Percentiles rank a stretch among this genome's conserved stretches.
Evolutionary conservation across 2,797 vertebrate species (phyloP).

Genomic region (Gallinago stenura): DNA sequence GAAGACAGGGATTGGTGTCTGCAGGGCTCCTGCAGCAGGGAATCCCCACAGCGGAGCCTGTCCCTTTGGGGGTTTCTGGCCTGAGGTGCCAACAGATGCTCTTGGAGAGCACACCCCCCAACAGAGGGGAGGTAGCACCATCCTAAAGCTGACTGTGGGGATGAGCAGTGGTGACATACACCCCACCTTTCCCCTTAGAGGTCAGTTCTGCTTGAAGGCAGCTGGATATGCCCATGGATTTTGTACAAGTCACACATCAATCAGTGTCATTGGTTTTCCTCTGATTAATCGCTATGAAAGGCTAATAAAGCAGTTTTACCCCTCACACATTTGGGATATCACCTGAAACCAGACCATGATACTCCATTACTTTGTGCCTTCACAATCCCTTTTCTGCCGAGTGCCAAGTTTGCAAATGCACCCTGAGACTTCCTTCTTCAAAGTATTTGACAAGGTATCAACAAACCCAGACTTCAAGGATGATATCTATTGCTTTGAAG

Average conservation of each 20-base stretch:
- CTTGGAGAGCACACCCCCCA: neutral
- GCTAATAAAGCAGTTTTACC: neutral
- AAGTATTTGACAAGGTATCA: slow-evolving; percentile 39
- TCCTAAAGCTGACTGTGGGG: neutral
- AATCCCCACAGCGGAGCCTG: neutral
- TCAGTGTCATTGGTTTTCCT: neutral
- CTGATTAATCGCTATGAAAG: neutral
- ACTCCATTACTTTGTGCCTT: neutral
- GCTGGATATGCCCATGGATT: neutral
- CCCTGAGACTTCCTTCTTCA: neutral
- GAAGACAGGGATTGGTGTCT: neutral
- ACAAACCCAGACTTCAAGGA: slow-evolving; percentile 20
- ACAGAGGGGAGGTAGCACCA: neutral
- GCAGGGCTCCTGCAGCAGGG: neutral
- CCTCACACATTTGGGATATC: neutral
- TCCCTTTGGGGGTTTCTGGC: neutral
- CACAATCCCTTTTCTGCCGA: neutral
- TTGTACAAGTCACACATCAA: neutral
- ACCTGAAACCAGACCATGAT: neutral
- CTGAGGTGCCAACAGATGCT: neutral
- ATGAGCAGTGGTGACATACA: neutral
- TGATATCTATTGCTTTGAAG: slow-evolving; percentile 25
- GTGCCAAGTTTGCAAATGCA: neutral
- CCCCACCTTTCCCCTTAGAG: neutral
- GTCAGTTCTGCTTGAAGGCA: neutral